Base-by-base conservation (phyloP, 53 echinoderm and acorn worm genomes). In the Arbacia lixula region DNA sequence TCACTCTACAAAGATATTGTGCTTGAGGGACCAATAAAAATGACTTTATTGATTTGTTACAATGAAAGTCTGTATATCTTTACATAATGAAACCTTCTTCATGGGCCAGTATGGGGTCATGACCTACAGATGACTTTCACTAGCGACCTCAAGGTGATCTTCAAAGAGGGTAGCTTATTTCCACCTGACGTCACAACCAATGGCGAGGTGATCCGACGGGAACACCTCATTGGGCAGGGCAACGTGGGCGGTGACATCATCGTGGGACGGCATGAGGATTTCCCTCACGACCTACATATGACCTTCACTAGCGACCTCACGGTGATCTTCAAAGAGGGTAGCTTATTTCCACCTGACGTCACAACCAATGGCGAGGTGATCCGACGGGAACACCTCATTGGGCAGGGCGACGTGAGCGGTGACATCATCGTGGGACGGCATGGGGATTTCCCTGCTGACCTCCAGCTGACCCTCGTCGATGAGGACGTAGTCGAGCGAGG, bases 151-250 rank as follows among this genome's bases (percentile, higher is more conserved):
- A n/a, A n/a, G n/a, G n/a, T n/a, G n/a, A n/a, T n/a, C n/a, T n/a
- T n/a, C n/a, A n/a, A n/a, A n/a, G n/a, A n/a, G n/a, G n/a, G n/a
- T n/a, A n/a, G n/a, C n/a, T n/a, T 74, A 26, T 30, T 64, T 63
- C 99, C 94, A 99, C 24, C 72, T 55, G 9, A 99, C 78, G 22
- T 99, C 99, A 86, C 94, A 92, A 12, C 95, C 89, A 43, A 99
- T 61, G 0, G 99, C 84, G 26, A 99, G 71, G 83, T 99, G 99
- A 85, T 99, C 94, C 0, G 99, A 99, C 5, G 99, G 99, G 36
- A 99, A 99, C 30, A 99, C 99, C 19, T 92, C 82, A 76, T 92
- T 99, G 1, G 99, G 99, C 27, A 99, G 85, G 19, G 92, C 94
- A 29, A 92, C 86, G 32, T 88, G 80, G 20, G 78, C 42, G 0